Evolutionary conservation across 2,797 vertebrate genomes (phyloP).

Genomic region (Pteropus rufus): DNA sequence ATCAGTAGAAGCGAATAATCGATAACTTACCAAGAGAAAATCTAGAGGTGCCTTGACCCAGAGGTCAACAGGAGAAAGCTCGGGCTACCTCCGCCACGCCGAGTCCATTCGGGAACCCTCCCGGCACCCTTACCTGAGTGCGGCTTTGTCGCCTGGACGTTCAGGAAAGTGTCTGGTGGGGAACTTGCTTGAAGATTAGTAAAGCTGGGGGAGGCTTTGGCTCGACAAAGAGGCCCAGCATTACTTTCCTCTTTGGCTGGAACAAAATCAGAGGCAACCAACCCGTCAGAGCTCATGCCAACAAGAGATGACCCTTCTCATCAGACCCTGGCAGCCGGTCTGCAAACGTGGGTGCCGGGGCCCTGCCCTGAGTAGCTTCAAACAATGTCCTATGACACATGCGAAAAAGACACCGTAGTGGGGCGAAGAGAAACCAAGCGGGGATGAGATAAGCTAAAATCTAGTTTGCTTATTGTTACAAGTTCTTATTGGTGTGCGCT

Average conservation of each 20-base stretch:
- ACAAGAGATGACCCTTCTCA: background rate
- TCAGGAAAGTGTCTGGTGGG: background rate
- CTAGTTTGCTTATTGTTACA: background rate
- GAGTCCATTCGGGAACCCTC: background rate
- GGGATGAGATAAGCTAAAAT: background rate
- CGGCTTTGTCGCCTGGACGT: slow-evolving; percentile 12
- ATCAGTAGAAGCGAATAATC: background rate
- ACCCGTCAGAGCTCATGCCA: slow-evolving; percentile 26
- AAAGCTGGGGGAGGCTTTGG: slow-evolving; percentile 70
- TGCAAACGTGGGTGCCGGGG: background rate
- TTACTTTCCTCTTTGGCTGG: slow-evolving; percentile 56
- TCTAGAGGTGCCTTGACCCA: background rate
- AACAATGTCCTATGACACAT: background rate
- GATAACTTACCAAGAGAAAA: background rate
- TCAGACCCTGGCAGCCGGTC: background rate
- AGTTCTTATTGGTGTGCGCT: background rate
- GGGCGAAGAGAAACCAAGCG: background rate
- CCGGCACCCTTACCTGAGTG: slow-evolving; percentile 54
- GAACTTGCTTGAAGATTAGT: slow-evolving; percentile 65
- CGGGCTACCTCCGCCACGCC: background rate
- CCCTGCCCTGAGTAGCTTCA: background rate
- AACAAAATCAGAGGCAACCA: slow-evolving; percentile 48
- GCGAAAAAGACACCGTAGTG: background rate
- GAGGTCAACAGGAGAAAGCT: background rate
- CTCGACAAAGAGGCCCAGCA: slow-evolving; percentile 50